Base-by-base conservation (phyloP, 2,797 vertebrate genomes). In the Catostomus latipinnis region DNA sequence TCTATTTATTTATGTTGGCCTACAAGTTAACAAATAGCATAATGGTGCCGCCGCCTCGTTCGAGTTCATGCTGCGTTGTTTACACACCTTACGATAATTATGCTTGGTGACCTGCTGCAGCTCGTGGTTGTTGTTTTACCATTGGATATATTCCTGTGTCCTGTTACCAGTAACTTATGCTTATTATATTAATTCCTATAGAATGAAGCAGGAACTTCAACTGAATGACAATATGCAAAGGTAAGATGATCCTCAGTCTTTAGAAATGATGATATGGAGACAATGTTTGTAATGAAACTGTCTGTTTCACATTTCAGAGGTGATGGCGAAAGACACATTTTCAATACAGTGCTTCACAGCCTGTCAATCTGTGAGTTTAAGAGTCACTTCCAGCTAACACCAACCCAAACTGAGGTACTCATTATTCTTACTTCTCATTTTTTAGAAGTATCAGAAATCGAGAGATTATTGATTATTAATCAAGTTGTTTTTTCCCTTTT, bases 331-430 rank as follows among this genome's bases (percentile, higher is more conserved):
- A 73, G 18, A 48, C 53, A 71, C 34, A 61, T 70, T 22, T 81
- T 83, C 57, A 84, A 71, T 72, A 54, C 73, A 1, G 65, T 76
- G 50, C 62, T 86, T 49, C 76, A 75, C 18, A 76, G 60, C 22
- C 76, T 84, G 43, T 82, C 79, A 8, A 73, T 84, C 8, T 48
- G 62, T 50, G 84, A 87, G 45, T 87, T 86, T 74, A 82, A 86
- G 79, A 84, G 72, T 16, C 82, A 81, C 53, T 86, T 87, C 13
- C 81, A 82, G 74, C 70, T 87, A 13, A 80, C 80, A 18, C 81
- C 82, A 43, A 63, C 81, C 48, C 84, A 87, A 58, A 83, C 81
- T 16, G 86, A 87, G 82, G 86, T 87, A 63, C 18, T 80, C 1
- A 4, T 43, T 22, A 4, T 45, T 1, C 16, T 1, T 45, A 48